Conservation (phyloP, 2,888 invertebrate genomes). For the Conus canariensis region DNA sequence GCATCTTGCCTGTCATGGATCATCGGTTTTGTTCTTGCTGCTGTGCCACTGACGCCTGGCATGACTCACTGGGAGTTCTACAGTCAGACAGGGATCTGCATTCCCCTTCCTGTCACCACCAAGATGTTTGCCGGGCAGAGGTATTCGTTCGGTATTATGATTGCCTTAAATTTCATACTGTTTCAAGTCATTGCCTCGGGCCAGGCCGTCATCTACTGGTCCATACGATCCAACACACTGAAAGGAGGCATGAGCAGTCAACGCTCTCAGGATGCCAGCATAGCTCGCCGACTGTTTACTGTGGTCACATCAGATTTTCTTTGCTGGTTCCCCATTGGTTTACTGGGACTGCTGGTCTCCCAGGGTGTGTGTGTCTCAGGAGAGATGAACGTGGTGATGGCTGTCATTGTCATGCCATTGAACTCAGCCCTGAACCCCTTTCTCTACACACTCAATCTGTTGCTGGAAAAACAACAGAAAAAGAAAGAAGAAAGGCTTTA, state of each 20-base stretch:
- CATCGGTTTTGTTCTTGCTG: conserved; percentile 63
- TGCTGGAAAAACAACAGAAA: neutral
- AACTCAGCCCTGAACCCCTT: conserved; percentile 42
- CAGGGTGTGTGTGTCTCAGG: neutral
- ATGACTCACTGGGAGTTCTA: conserved; percentile 64
- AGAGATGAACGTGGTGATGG: neutral
- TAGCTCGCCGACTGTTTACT: neutral
- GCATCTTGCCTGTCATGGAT: conserved; percentile 65
- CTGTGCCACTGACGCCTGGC: conserved; percentile 67
- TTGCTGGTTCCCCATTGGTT: conserved; percentile 33
- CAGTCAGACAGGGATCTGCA: conserved; percentile 71
- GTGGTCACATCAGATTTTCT: neutral
- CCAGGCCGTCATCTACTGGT: neutral
- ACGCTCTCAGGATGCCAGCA: neutral
- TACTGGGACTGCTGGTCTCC: conserved; percentile 22
- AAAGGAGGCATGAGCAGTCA: neutral
- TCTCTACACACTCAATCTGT: conserved; percentile 28
- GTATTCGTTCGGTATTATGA: conserved; percentile 73
- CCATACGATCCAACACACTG: neutral
- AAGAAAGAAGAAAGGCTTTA: neutral
- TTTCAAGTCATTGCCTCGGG: conserved; percentile 53
- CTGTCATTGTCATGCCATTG: conserved; percentile 28
- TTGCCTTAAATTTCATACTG: conserved; percentile 69
- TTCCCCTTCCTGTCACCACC: conserved; percentile 76
- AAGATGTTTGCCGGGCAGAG: conserved; percentile 74